Conservation (phyloP, 2,888 invertebrate species). For the Matsumyia berberina region DNA sequence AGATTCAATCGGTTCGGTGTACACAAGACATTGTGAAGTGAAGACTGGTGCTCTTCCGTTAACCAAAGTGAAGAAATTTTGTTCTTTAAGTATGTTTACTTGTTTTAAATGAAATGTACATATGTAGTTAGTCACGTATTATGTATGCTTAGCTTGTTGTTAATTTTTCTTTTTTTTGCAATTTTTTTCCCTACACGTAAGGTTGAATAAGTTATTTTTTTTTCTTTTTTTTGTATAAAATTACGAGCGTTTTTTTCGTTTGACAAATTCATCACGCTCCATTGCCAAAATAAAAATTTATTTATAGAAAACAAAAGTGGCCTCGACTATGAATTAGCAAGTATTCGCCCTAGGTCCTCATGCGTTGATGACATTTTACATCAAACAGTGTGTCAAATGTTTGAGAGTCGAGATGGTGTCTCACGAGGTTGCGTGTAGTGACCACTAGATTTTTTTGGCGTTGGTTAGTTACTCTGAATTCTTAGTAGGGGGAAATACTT, state of each 20-base stretch:
- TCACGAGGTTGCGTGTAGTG: too few relatives aligned
- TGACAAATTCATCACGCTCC: background rate
- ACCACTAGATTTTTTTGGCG: too few relatives aligned
- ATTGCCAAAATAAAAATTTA: conserved; percentile 36
- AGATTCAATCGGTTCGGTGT: too few relatives aligned
- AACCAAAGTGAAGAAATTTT: conserved; percentile 62
- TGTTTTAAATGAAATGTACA: conserved; percentile 30
- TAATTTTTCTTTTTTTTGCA: background rate
- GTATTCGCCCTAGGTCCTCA: too few relatives aligned
- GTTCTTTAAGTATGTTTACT: conserved; percentile 13
- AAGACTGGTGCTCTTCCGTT: conserved; percentile 58
- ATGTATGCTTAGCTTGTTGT: background rate
- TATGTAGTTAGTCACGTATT: conserved; percentile 17
- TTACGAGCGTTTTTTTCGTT: background rate
- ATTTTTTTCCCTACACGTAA: conserved; percentile 15
- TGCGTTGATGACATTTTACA: too few relatives aligned
- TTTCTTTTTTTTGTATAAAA: conserved; percentile 21
- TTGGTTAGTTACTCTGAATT: too few relatives aligned
- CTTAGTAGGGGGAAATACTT: too few relatives aligned
- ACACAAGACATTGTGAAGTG: conserved; percentile 65
- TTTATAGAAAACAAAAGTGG: background rate
- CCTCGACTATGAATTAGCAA: too few relatives aligned
- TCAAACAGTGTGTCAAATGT: too few relatives aligned
- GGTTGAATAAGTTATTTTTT: conserved; percentile 15
- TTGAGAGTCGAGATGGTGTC: too few relatives aligned